Percentiles rank a stretch among this genome's conserved stretches.
Conservation (phyloP, 2,113 vertebrate genomes). For the Lipophrys pholis region DNA sequence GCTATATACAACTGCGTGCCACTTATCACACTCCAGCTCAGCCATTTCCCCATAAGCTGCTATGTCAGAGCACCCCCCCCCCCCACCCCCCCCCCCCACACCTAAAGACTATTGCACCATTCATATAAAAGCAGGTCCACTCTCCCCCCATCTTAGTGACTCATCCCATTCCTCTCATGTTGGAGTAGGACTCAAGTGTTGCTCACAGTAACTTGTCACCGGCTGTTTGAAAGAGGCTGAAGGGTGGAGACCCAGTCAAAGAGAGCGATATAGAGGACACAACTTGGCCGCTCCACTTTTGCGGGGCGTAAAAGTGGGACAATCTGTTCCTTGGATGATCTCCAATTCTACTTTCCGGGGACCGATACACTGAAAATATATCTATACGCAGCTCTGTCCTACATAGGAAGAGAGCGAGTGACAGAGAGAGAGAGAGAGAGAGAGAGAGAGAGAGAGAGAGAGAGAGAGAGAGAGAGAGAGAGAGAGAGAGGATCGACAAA, state of each 20-base stretch:
- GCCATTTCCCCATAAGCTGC: conserved; percentile 20
- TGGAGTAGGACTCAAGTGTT: conserved; percentile 37
- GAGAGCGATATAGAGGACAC: conserved; percentile 77
- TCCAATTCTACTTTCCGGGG: conserved; percentile 88
- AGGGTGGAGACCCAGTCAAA: conserved; percentile 69
- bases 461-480: neutral
- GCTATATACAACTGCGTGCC: neutral
- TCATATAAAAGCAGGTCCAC: conserved; percentile 45
- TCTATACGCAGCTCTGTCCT: conserved; percentile 84
- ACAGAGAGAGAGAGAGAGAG: conserved; percentile 22
- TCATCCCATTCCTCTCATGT: conserved; percentile 47
- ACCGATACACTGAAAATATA: conserved; percentile 87
- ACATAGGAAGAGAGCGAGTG: conserved; percentile 77
- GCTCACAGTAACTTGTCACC: conserved; percentile 31
- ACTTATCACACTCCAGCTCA: neutral
- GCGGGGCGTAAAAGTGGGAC: conserved; percentile 85
- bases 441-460: conserved; percentile 6
- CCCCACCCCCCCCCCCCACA: conserved; percentile 27
- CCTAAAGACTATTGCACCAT: conserved; percentile 41
- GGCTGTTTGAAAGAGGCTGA: conserved; percentile 58
- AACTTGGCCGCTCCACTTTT: conserved; percentile 85
- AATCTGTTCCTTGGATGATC: conserved; percentile 88
- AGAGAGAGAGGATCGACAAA: conserved; percentile 34
- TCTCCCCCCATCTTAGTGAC: conserved; percentile 36
- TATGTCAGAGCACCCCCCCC: conserved; percentile 57